These are phyloP conservation scores for Lophura nycthemera DNA, from an alignment of 2,113 vertebrate species.

Conservation along the genomic window DNA sequence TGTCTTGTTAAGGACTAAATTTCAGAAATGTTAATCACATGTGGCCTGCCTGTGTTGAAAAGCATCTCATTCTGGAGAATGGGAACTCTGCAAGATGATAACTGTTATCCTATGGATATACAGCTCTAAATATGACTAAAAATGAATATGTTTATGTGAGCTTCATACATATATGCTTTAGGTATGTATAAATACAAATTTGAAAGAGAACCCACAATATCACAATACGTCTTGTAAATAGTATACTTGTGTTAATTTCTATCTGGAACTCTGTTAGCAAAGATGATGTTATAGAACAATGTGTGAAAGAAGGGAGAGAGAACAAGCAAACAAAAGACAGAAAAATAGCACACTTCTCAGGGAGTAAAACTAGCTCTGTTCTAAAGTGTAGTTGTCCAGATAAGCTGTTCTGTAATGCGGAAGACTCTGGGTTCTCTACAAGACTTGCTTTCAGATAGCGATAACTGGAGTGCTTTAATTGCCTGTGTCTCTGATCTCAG, in stretches of 20 bases:
- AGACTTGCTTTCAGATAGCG: background rate
- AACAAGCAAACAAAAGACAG: background rate
- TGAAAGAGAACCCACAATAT: background rate
- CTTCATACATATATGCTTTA: fast-evolving
- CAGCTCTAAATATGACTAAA: background rate
- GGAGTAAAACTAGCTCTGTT: background rate
- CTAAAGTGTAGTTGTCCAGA: background rate
- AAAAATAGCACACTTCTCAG: background rate
- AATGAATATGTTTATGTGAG: background rate
- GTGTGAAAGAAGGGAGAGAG: background rate
- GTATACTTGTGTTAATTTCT: background rate
- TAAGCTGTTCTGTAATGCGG: background rate
- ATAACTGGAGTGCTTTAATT: background rate
- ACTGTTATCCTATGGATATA: background rate
- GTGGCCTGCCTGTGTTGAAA: background rate
- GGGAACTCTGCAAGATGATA: background rate
- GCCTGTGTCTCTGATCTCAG: fast-evolving
- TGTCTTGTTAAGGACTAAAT: background rate
- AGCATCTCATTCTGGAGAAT: background rate
- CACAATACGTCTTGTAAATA: background rate
- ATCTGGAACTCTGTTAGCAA: background rate
- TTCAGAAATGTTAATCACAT: background rate
- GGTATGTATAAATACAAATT: background rate
- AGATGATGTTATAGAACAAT: background rate
- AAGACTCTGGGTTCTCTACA: background rate